phyloP scores from a whole-genome alignment of 2,113 vertebrate genomes.

The Otocyon megalotis region DNA sequence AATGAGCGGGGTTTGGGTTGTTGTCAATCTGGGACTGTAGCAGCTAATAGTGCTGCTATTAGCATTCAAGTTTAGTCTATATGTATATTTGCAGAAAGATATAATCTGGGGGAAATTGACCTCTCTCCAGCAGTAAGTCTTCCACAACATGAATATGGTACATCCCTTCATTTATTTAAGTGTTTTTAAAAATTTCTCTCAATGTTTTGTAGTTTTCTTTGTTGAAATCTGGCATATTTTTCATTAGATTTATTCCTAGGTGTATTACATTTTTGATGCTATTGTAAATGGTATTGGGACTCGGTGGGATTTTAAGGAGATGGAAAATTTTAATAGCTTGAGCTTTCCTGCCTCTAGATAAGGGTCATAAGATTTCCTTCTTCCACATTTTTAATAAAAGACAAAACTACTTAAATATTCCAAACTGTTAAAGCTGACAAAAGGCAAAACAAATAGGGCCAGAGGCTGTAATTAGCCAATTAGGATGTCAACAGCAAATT shows the following conservation, averaged over 20 bases:
- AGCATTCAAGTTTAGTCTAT: background rate
- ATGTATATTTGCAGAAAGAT: background rate
- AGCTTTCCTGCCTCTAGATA: conserved; percentile 47
- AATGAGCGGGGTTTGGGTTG: background rate
- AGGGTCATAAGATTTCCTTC: background rate
- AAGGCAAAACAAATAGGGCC: conserved; percentile 41
- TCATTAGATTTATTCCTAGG: conserved; percentile 52
- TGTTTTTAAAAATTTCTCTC: background rate
- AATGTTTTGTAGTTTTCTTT: background rate
- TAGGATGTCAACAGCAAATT: conserved; percentile 43
- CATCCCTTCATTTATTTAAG: background rate
- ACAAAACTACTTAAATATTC: conserved; percentile 56
- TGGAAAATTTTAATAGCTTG: conserved; percentile 60
- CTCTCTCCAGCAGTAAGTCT: background rate
- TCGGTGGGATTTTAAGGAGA: conserved; percentile 49
- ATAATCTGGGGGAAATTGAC: background rate
- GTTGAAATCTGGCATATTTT: conserved; percentile 21
- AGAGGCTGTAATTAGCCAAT: conserved; percentile 45
- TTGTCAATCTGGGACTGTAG: background rate
- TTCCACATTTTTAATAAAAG: no score
- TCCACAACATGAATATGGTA: background rate
- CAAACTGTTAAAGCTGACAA: conserved; percentile 55
- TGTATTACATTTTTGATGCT: conserved; percentile 37
- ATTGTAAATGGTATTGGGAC: conserved; percentile 15
- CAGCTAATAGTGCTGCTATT: background rate